Percentiles rank a stretch among this genome's conserved stretches.
Conservation (phyloP, 2,113 vertebrate species). For the Syrrhaptes paradoxus region DNA sequence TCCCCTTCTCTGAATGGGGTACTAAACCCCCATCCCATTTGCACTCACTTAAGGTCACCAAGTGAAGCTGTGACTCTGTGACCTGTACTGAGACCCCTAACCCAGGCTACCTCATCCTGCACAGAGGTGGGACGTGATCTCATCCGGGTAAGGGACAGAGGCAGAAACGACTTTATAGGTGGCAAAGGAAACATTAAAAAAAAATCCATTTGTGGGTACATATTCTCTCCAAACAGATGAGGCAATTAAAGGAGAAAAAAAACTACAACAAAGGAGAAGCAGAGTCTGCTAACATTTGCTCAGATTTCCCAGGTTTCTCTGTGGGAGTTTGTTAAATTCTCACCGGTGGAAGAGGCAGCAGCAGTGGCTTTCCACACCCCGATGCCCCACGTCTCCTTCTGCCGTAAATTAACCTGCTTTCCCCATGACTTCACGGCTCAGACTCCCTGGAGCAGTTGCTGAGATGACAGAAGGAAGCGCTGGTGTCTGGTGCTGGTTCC, state of each 20-base stretch:
- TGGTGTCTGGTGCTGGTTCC: conserved; percentile 16
- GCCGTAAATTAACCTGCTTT: conserved; percentile 49
- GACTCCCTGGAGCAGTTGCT: conserved; percentile 2
- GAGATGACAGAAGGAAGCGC: neutral
- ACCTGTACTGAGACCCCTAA: neutral
- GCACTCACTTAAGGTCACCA: neutral
- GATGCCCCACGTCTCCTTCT: conserved; percentile 19
- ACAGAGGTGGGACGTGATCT: conserved; percentile 47
- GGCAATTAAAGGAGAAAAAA: conserved; percentile 41
- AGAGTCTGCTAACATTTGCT: conserved; percentile 45
- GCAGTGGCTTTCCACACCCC: conserved; percentile 27
- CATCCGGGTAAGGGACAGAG: neutral
- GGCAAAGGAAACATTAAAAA: conserved; percentile 21
- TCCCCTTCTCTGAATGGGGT: neutral
- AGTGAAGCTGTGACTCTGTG: neutral
- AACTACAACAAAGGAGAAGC: conserved; percentile 26
- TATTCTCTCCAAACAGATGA: conserved; percentile 50
- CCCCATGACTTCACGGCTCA: neutral
- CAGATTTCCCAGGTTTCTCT: conserved; percentile 45
- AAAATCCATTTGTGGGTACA: conserved; percentile 34
- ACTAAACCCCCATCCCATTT: neutral
- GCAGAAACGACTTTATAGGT: conserved; percentile 33
- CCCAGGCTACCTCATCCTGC: neutral
- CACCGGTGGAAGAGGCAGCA: conserved; percentile 13
- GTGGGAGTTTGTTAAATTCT: conserved; percentile 62